These are phyloP conservation scores for Ophthalmotilapia sp. DNA, from an alignment of 2,113 vertebrate species.

Conservation along the genomic window DNA sequence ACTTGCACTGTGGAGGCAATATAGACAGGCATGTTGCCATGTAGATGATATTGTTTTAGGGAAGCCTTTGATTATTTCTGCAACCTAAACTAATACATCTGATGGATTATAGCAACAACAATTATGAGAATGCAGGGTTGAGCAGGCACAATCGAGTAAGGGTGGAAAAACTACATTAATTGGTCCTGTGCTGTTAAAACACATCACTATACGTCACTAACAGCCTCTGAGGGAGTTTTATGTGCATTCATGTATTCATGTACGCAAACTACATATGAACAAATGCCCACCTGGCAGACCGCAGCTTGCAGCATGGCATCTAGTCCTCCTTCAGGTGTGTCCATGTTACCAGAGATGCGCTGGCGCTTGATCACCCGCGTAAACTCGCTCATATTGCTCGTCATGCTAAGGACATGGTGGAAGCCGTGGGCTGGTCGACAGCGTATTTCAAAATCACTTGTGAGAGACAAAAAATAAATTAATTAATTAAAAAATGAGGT, in stretches of 20 bases:
- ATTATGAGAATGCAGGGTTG: background rate
- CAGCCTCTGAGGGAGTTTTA: background rate
- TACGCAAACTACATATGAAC: background rate
- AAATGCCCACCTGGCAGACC: constrained; percentile 84
- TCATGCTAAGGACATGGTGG: constrained; percentile 90
- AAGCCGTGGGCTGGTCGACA: constrained; percentile 94
- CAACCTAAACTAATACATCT: background rate
- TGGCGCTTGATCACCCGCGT: constrained; percentile 85
- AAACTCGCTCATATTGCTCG: constrained; percentile 90
- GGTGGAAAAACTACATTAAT: background rate
- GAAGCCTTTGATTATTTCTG: background rate
- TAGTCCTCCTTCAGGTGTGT: constrained; percentile 93
- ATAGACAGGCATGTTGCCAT: background rate
- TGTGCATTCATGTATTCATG: background rate
- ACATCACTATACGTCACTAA: background rate
- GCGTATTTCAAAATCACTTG: constrained; percentile 85
- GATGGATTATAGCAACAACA: background rate
- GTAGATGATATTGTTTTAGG: background rate
- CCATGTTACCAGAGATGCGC: constrained; percentile 94
- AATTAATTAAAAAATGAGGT: background rate
- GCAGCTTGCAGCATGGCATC: constrained; percentile 95
- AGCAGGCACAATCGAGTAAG: background rate
- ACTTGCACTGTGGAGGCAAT: background rate
- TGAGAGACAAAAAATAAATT: fast-evolving
- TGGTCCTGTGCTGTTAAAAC: background rate